phyloP scores from a whole-genome alignment of 2,113 vertebrate species.

The Propithecus coquereli region DNA sequence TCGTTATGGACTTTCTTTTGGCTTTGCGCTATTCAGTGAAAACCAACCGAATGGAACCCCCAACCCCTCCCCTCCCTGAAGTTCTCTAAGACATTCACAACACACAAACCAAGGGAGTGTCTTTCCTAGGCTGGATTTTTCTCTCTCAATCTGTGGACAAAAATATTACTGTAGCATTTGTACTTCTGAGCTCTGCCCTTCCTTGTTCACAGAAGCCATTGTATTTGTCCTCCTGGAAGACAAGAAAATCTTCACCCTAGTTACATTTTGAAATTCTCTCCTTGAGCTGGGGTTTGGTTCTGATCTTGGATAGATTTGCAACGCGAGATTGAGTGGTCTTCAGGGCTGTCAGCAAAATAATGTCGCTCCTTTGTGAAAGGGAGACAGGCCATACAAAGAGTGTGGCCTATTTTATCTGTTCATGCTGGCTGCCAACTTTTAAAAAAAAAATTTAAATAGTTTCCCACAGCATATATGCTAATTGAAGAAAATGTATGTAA shows the following conservation, averaged over 20 bases:
- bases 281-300: not conserved
- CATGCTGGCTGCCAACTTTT: not conserved
- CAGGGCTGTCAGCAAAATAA: not conserved
- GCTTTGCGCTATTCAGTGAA: conserved; percentile 4
- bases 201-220: not conserved
- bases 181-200: not conserved
- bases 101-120: not conserved
- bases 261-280: not conserved
- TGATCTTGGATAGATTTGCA: not conserved
- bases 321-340: conserved; percentile 10
- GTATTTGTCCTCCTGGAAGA: not conserved
- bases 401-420: not conserved
- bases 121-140: not conserved
- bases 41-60: conserved; percentile 21
- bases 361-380: conserved; percentile 4
- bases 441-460: not conserved
- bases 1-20: conserved; percentile 40
- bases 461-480: conserved; percentile 52
- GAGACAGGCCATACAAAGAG: conserved; percentile 8
- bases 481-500: not conserved
- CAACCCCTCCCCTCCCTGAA: not conserved
- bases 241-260: not conserved
- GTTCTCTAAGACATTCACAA: not conserved
- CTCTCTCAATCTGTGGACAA: not conserved
- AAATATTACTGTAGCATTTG: not conserved